These are phyloP conservation scores for Lysandra bellargus DNA, from an alignment of 2,888 invertebrate species.

Conservation along the genomic window DNA sequence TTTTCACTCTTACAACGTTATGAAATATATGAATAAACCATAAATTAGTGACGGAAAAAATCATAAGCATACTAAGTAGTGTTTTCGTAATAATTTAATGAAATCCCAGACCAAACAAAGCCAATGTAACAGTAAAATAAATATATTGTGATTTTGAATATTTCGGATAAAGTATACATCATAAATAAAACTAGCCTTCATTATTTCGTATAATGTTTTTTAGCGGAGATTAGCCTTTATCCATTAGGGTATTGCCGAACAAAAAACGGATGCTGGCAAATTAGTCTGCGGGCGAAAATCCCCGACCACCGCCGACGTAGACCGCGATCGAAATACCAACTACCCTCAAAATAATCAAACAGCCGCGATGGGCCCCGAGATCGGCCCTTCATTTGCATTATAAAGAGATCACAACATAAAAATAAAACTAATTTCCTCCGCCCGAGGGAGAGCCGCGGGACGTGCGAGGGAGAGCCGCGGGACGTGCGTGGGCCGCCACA, in stretches of 20 bases:
- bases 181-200: too few relatives aligned
- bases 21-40: too few relatives aligned
- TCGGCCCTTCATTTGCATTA: conserved; percentile 21
- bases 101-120: too few relatives aligned
- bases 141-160: too few relatives aligned
- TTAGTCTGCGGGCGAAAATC: not conserved
- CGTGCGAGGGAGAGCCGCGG: not conserved
- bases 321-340: not conserved
- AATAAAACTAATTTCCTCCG: conserved; percentile 20
- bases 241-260: conserved; percentile 1
- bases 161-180: too few relatives aligned
- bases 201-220: too few relatives aligned
- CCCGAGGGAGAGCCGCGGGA: not conserved
- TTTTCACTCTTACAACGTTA: too few relatives aligned
- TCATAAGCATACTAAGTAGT: too few relatives aligned
- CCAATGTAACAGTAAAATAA: too few relatives aligned
- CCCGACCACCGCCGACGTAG: not conserved
- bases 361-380: not conserved
- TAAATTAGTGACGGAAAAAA: too few relatives aligned
- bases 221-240: not conserved
- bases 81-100: too few relatives aligned
- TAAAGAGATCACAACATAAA: conserved; percentile 21
- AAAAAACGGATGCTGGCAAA: conserved; percentile 7
- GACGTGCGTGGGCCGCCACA: not conserved
- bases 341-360: conserved; percentile 20